phyloP scores from a whole-genome alignment of 2,113 vertebrate genomes.

The Coregonus clupeaformis region DNA sequence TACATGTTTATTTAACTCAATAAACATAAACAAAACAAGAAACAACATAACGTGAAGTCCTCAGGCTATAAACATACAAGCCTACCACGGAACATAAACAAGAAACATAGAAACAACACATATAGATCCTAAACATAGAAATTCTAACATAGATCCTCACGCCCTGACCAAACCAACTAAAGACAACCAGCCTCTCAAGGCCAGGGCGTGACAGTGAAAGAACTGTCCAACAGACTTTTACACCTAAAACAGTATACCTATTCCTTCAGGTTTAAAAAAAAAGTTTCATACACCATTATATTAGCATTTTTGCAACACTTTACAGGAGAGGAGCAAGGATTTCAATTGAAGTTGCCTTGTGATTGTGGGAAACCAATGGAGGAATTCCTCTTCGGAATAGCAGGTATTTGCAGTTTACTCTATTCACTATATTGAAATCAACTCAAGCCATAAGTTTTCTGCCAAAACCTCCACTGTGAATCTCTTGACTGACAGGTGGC shows the following conservation, averaged over 20 bases:
- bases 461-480: not conserved
- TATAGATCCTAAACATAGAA: no score
- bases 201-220: no score
- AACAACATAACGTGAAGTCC: no score
- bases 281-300: not conserved
- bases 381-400: slow-evolving; percentile 20
- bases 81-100: no score
- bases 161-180: no score
- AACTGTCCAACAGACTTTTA: not conserved
- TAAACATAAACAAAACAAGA: no score
- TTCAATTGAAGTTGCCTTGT: slow-evolving; percentile 68
- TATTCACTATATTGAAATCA: not conserved
- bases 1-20: no score
- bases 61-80: no score
- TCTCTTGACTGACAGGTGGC: not conserved
- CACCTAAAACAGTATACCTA: not conserved
- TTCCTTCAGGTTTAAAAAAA: not conserved
- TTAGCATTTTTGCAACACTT: not conserved
- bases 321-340: slow-evolving; percentile 56
- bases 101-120: no score
- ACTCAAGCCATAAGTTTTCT: not conserved
- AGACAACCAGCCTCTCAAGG: no score
- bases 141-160: no score
- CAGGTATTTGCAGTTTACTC: slow-evolving; percentile 26
- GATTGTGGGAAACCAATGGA: slow-evolving; percentile 48